A percentile compares a stretch with the other conserved stretches of the same genome.
phyloP scores from a whole-genome alignment of 2,113 vertebrate genomes.

The Trematocara unimaculatum region DNA sequence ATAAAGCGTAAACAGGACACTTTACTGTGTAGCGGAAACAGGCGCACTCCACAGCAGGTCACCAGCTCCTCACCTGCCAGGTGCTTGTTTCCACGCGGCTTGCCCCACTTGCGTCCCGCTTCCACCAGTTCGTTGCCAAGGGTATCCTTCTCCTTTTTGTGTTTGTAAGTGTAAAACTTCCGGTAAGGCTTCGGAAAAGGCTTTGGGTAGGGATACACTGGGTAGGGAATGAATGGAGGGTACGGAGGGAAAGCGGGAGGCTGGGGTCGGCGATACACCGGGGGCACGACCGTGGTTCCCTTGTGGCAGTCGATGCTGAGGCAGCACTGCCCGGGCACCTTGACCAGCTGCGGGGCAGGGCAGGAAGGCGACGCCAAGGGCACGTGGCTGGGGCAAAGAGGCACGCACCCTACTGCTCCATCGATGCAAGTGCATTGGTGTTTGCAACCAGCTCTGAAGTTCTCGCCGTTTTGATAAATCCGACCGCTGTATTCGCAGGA shows the following conservation, averaged over 20 bases:
- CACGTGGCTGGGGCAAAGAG: constrained; percentile 74
- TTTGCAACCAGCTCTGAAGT: constrained; percentile 77
- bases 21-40: constrained; percentile 38
- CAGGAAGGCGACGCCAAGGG: constrained; percentile 70
- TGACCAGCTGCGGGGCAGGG: constrained; percentile 69
- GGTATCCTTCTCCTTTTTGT: constrained; percentile 53
- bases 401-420: constrained; percentile 77
- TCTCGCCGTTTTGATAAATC: constrained; percentile 80
- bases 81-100: constrained; percentile 55
- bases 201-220: constrained; percentile 52
- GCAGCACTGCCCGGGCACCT: constrained; percentile 78
- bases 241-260: constrained; percentile 46
- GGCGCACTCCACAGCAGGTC: neutral
- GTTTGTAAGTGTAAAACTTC: constrained; percentile 54
- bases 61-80: constrained; percentile 50
- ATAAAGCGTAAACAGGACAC: constrained; percentile 54
- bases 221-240: constrained; percentile 55
- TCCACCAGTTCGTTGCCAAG: constrained; percentile 69
- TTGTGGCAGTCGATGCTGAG: constrained; percentile 71
- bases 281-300: constrained; percentile 35
- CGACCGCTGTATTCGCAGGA: constrained; percentile 78
- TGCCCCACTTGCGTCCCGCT: constrained; percentile 60
- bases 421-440: constrained; percentile 83
- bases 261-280: constrained; percentile 10
- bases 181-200: constrained; percentile 37